Conservation (phyloP, 2,888 invertebrate genomes). For the Drosophila fungiperda region DNA sequence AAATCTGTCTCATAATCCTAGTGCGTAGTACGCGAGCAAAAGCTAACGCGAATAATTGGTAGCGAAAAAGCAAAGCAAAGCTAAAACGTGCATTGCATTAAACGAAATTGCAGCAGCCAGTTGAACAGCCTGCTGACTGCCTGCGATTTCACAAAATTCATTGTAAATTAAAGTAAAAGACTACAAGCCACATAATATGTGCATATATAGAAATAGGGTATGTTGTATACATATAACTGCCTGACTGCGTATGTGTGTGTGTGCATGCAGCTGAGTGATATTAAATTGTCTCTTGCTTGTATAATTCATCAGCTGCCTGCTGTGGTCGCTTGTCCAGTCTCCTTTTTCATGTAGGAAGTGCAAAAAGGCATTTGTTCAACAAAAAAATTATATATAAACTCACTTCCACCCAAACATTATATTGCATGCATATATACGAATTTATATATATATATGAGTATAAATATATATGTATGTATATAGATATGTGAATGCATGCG, state of each 20-base stretch:
- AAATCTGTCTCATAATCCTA: slow-evolving; percentile 44
- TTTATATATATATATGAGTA: slow-evolving; percentile 1
- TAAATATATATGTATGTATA: neutral
- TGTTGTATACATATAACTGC: slow-evolving; percentile 15
- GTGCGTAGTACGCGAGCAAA: slow-evolving; percentile 59
- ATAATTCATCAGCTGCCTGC: slow-evolving; percentile 55
- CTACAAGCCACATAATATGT: slow-evolving; percentile 38
- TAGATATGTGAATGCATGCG: slow-evolving; percentile 37
- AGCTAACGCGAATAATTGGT: slow-evolving; percentile 58
- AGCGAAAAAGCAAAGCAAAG: slow-evolving; percentile 51
- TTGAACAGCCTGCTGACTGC: slow-evolving; percentile 35
- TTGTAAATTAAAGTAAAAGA: slow-evolving; percentile 31
- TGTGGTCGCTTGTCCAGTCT: slow-evolving; percentile 32
- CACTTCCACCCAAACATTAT: slow-evolving; percentile 2
- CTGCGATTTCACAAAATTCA: slow-evolving; percentile 21
- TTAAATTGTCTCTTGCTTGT: slow-evolving; percentile 33
- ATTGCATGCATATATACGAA: neutral
- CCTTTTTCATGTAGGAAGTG: slow-evolving; percentile 53
- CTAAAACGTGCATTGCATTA: slow-evolving; percentile 61
- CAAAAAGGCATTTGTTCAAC: slow-evolving; percentile 35
- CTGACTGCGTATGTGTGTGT: slow-evolving; percentile 2
- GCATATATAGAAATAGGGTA: slow-evolving; percentile 48
- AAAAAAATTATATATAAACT: slow-evolving; percentile 14
- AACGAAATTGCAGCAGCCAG: slow-evolving; percentile 64
- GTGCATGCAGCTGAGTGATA: slow-evolving; percentile 57